These are phyloP conservation scores for Corynorhinus townsendii DNA, from an alignment of 2,113 vertebrate species.

Conservation along the genomic window DNA sequence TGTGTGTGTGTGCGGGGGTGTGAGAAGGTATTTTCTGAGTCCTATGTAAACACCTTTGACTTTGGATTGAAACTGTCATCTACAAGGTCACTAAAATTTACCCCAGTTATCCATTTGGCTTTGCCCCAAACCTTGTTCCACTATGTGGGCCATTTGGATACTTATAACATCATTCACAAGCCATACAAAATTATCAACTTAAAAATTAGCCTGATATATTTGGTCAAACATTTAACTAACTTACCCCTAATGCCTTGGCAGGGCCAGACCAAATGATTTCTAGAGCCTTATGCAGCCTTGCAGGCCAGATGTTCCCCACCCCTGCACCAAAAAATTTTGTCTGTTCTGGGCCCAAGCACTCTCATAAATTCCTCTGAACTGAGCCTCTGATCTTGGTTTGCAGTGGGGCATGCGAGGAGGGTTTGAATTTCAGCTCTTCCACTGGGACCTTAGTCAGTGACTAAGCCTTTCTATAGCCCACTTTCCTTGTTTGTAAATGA, in stretches of 20 bases:
- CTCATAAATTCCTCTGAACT: background rate
- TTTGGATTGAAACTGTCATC: background rate
- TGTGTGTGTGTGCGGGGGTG: accelerated
- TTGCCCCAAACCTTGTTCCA: background rate
- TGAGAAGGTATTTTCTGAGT: background rate
- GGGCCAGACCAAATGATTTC: too few species aligned
- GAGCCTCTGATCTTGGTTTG: background rate
- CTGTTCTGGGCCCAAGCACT: background rate
- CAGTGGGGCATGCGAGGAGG: background rate
- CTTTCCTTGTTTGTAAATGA: background rate
- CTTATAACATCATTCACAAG: too few species aligned
- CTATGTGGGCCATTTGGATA: too few species aligned
- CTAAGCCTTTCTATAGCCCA: background rate
- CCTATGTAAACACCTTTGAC: background rate
- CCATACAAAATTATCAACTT: too few species aligned
- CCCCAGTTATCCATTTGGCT: background rate
- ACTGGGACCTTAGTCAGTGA: background rate
- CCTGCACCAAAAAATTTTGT: background rate
- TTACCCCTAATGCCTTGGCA: too few species aligned
- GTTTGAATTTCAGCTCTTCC: background rate
- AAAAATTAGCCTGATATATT: too few species aligned
- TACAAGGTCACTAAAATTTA: background rate
- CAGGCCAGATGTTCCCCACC: too few species aligned
- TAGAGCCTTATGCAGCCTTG: too few species aligned
- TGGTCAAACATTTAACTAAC: too few species aligned